phyloP scores from a whole-genome alignment of 1,140 invertebrate genomes.

The Ganaspis sp. region DNA sequence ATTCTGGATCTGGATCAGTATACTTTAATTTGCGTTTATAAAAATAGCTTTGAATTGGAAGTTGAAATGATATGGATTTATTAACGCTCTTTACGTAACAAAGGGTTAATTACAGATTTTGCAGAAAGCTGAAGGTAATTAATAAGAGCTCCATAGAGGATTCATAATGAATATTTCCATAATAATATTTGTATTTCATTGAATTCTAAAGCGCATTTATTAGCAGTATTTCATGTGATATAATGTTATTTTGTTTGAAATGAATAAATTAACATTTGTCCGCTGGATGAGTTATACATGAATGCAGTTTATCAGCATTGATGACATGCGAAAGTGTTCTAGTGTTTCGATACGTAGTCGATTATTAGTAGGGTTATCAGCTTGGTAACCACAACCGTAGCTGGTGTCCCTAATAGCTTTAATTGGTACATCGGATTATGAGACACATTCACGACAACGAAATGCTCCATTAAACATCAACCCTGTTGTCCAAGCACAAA shows the following conservation, averaged over 20 bases:
- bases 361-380: constrained; percentile 50
- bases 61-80: neutral
- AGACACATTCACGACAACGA: constrained; percentile 53
- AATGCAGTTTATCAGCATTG: constrained; percentile 15
- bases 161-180: constrained; percentile 10
- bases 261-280: constrained; percentile 16
- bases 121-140: neutral
- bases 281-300: neutral
- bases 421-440: constrained; percentile 60
- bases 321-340: constrained; percentile 28
- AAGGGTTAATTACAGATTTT: neutral
- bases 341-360: constrained; percentile 15
- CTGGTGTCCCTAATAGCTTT: constrained; percentile 56
- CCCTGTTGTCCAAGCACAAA: constrained; percentile 39
- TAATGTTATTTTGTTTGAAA: neutral
- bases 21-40: too few relatives aligned
- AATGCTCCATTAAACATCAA: constrained; percentile 57
- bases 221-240: constrained; percentile 6
- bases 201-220: constrained; percentile 9
- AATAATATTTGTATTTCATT: constrained; percentile 4
- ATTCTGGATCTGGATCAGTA: too few relatives aligned
- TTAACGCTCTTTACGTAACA: neutral
- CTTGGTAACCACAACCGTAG: constrained; percentile 25
- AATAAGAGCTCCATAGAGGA: neutral
- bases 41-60: too few relatives aligned